Conservation (phyloP, 2,113 vertebrate species). For the Vimba vimba region DNA sequence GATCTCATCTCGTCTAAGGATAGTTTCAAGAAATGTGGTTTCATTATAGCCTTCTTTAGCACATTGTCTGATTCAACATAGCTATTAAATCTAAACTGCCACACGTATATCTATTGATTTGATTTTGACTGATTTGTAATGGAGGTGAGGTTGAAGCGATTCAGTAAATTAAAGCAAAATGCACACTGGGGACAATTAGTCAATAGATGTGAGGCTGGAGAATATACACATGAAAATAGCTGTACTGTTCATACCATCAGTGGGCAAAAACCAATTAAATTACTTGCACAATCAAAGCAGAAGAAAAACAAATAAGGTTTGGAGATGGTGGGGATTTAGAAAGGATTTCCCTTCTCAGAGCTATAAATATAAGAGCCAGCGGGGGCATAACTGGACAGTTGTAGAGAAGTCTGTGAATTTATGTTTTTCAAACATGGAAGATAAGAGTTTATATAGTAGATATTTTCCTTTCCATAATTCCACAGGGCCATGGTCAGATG, state of each 20-base stretch:
- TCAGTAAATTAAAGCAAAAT: slow-evolving; percentile 16
- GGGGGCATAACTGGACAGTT: background rate
- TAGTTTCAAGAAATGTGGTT: background rate
- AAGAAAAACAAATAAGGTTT: background rate
- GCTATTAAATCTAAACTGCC: slow-evolving; percentile 18
- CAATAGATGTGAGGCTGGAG: background rate
- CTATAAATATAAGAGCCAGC: background rate
- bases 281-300: slow-evolving; percentile 13
- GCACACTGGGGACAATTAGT: slow-evolving; percentile 7
- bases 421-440: background rate
- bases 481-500: background rate
- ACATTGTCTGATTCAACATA: background rate
- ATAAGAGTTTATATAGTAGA: background rate
- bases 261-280: slow-evolving; percentile 13
- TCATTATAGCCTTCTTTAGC: background rate
- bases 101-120: background rate
- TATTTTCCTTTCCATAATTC: background rate
- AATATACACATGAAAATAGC: background rate
- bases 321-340: background rate
- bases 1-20: slow-evolving; percentile 12
- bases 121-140: slow-evolving; percentile 33
- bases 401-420: background rate
- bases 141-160: background rate
- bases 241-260: background rate
- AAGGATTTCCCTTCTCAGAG: background rate